Conservation (phyloP, 2,797 vertebrate genomes). For the Helarctos malayanus region DNA sequence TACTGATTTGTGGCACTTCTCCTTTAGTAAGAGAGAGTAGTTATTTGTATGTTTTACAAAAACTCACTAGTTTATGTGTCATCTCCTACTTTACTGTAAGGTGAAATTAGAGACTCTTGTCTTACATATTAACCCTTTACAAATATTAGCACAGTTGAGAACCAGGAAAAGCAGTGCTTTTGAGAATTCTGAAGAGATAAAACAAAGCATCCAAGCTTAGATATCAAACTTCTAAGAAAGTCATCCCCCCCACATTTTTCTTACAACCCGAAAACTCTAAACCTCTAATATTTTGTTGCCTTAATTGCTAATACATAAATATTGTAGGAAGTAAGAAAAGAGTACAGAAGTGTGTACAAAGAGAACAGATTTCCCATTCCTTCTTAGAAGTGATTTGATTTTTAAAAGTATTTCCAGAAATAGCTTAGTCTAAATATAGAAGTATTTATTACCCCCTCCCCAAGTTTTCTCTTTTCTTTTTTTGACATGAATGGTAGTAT, state of each 20-base stretch:
- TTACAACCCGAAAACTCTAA: background rate
- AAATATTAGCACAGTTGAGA: background rate
- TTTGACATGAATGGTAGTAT: background rate
- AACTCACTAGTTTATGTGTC: background rate
- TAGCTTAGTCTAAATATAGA: background rate
- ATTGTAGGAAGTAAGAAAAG: background rate
- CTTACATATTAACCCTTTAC: background rate
- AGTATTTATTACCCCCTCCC: background rate
- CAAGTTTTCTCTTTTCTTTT: background rate
- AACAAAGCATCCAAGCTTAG: background rate
- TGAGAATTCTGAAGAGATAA: background rate
- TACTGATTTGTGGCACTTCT: background rate
- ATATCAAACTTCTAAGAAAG: background rate
- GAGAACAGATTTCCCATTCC: background rate
- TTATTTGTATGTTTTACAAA: slow-evolving; percentile 13
- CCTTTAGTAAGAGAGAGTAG: background rate
- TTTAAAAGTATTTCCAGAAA: slow-evolving; percentile 37
- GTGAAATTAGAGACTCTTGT: background rate
- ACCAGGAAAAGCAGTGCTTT: background rate
- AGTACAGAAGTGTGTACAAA: background rate
- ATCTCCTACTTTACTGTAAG: background rate
- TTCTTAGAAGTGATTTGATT: slow-evolving; percentile 25
- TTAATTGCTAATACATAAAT: background rate
- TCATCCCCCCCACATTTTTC: background rate
- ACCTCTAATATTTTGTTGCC: background rate